Base-by-base conservation (phyloP, 2,888 invertebrate species). In the Epirrhoe tristata region DNA sequence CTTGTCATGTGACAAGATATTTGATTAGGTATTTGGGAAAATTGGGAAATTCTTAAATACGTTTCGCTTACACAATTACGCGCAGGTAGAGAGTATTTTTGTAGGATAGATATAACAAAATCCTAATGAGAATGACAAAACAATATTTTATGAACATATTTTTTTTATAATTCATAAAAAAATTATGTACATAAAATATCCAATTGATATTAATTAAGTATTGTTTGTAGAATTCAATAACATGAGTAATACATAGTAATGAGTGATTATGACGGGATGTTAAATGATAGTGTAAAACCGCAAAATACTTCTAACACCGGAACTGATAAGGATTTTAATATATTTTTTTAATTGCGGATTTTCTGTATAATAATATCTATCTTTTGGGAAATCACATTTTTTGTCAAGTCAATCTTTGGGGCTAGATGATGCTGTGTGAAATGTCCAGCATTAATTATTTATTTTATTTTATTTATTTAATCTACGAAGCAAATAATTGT, bases 251-350 rank as follows among this genome's bases (percentile, higher is more conserved):
- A n/a, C 24, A 3, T 24, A 5, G 12, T 43, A 43, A 48, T 87
- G 80, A 88, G 77, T 84, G 82, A 85, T 63, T 81, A 83, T 81
- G 79, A 67, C 88, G 87, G 91, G 90, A 91, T 81, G 84, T 76
- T 72, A 55, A 71, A 74, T 77, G 84, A 86, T 86, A 82, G 79
- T 74, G 76, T 77, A 77, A 81, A 81, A 83, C 81, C 77, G 72
- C 78, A 75, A 80, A 77, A 83, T 80, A 43, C 39, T 43, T 43
- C 77, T 63, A 75, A 72, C 74, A 77, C 83, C 86, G 89, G 88
- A 90, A 53, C 80, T 79, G 82, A 85, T 84, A 87, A 85, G 80
- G 71, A 78, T 70, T 78, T 74, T 76, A 73, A 62, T 72, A 14
- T 88, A 82, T 10, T 16, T 16, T 90, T 90, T 14, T 6, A 48